These are phyloP conservation scores for Streptopelia turtur DNA, from an alignment of 2,797 vertebrate species.

Conservation along the genomic window DNA sequence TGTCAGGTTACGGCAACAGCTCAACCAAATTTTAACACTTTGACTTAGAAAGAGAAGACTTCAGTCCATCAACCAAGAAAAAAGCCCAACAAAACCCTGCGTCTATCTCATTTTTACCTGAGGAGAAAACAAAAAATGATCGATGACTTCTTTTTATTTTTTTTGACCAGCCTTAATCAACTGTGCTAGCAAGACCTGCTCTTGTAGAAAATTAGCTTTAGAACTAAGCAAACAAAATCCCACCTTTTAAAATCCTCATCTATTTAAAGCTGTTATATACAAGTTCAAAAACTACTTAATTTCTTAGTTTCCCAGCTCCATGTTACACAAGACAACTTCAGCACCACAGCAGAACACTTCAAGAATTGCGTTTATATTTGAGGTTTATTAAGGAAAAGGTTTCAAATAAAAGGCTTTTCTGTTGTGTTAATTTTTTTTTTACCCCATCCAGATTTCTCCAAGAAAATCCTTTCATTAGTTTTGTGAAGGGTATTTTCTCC, in stretches of 20 bases:
- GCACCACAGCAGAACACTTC: slow-evolving; percentile 12
- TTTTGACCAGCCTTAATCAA: slow-evolving; percentile 49
- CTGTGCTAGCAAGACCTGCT: neutral
- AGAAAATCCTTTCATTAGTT: neutral
- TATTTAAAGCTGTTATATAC: neutral
- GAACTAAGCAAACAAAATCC: neutral
- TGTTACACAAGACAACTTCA: neutral
- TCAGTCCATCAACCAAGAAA: neutral
- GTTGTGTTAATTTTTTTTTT: neutral
- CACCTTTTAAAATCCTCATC: neutral
- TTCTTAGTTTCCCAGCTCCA: slow-evolving; percentile 6
- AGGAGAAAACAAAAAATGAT: neutral
- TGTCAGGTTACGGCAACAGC: neutral
- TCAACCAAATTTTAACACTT: neutral
- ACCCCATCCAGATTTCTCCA: neutral
- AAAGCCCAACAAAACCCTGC: accelerated
- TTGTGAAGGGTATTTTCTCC: neutral
- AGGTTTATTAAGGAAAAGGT: neutral
- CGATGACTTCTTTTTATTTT: neutral
- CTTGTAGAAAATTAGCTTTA: neutral
- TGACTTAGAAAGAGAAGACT: neutral
- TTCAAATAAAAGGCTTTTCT: neutral
- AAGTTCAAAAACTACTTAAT: neutral
- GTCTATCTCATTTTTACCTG: neutral
- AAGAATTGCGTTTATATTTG: neutral